Evolutionary conservation across 2,113 vertebrate genomes (phyloP), one percentile per base, ranked within the genome.

Genomic region (Tyto alba): DNA sequence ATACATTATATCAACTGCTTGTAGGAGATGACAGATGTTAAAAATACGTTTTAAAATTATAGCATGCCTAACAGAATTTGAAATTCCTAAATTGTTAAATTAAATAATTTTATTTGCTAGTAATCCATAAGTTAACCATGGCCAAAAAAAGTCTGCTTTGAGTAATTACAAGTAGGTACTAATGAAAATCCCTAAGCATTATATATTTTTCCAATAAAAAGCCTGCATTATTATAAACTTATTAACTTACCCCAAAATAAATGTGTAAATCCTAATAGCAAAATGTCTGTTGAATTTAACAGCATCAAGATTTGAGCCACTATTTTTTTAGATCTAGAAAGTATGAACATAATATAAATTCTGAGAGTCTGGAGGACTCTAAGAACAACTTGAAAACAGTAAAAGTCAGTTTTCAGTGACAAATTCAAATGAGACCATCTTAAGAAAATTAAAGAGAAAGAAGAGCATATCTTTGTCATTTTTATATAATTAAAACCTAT

Each of bases 191-290:
- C 13, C 13, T 60, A 85, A 88, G 55, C 26, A 52, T 66, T 47
- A 94, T 75, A 76, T 56, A 40, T 90, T 85, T 90, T 95, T 72
- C 38, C 38, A 79, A n/a, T 71, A 85, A 90, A 90, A 89, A 29
- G 18, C 78, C 18, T 47, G 53, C 41, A 43, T 90, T 59, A 81
- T 72, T 5, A 18, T 36, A 41, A 94, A 53, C 27, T 64, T 74
- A 62, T 6, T 29, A 68, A 75, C 38, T 27, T 92, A 60, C 16
- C 16, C 43, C 41, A 88, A 91, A 68, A 36, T 9, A 83, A 80
- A 63, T 3, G 8, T 50, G 8, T 52, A 88, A 77, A 74, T 78
- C 18, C 17, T 60, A 83, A 32, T 32, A 41, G 23, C 11, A 90
- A 89, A 62, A 86, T 15, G 4, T 34, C 25, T 60, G 25, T 6